Conservation (phyloP, 64 coral and sea anemone genomes). For the Montipora sp. region DNA sequence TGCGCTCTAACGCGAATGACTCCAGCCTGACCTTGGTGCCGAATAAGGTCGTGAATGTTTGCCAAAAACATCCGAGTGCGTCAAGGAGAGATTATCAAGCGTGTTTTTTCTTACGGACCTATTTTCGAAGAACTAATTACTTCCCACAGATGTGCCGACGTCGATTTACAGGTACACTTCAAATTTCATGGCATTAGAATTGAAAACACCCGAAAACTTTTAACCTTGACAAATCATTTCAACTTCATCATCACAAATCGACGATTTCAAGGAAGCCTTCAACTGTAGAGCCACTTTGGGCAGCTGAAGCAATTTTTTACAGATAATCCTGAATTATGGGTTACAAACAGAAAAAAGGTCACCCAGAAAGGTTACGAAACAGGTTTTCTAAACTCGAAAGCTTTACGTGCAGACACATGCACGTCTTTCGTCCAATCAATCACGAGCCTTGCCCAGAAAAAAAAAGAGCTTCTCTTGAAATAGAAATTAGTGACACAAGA, state of each 20-base stretch:
- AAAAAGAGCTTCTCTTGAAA: not conserved
- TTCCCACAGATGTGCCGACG: not conserved
- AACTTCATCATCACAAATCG: not conserved
- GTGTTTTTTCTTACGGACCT: not conserved
- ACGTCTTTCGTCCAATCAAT: not conserved
- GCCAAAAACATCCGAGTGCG: slow-evolving; percentile 1
- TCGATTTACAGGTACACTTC: not conserved
- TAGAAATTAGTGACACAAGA: not conserved
- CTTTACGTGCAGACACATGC: not conserved
- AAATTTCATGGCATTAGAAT: not conserved
- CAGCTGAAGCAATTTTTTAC: not conserved
- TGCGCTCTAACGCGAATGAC: not conserved
- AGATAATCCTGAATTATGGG: not conserved
- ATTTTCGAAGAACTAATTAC: not conserved
- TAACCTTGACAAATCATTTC: not conserved
- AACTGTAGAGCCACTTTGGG: too few relatives aligned
- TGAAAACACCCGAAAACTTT: not conserved
- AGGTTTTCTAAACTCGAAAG: not conserved
- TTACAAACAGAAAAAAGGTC: not conserved
- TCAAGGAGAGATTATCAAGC: not conserved
- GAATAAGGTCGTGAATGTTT: not conserved
- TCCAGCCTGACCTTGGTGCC: not conserved
- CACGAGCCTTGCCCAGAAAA: not conserved
- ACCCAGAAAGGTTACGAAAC: not conserved
- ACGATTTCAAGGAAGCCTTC: too few relatives aligned